Conservation (phyloP, 2,113 vertebrate genomes). For the Amia ocellicauda region DNA sequence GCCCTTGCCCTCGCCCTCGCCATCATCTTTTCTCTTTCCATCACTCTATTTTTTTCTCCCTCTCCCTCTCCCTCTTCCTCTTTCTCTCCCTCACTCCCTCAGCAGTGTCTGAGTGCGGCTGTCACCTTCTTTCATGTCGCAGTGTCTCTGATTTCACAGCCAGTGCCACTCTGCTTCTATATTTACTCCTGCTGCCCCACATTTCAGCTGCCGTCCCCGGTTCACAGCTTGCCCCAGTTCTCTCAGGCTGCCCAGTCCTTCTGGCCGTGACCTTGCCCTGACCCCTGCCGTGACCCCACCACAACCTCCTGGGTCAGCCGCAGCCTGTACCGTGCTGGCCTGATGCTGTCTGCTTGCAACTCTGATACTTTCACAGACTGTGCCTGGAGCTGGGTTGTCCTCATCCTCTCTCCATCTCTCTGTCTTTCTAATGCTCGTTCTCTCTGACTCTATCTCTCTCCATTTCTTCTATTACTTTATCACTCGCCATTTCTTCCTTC, state of each 20-base stretch:
- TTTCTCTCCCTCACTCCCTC: neutral
- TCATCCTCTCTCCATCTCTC: conserved; percentile 10
- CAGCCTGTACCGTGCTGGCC: too few relatives aligned
- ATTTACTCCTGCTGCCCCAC: too few relatives aligned
- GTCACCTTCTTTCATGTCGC: neutral
- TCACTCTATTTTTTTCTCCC: neutral
- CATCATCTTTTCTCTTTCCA: conserved; percentile 10
- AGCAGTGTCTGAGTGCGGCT: conserved; percentile 26
- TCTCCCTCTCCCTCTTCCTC: conserved; percentile 15
- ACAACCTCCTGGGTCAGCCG: neutral
- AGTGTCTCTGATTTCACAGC: too few relatives aligned
- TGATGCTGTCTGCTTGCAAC: too few relatives aligned
- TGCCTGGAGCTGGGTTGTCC: conserved; percentile 11
- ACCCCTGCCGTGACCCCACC: neutral
- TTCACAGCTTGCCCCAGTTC: conserved; percentile 9
- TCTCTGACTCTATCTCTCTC: neutral
- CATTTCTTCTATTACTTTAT: neutral
- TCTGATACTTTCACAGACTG: too few relatives aligned
- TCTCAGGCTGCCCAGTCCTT: neutral
- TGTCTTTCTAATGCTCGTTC: conserved; percentile 17
- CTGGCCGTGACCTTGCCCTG: neutral
- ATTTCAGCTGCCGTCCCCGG: neutral
- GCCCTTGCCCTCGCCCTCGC: neutral
- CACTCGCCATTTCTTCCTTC: neutral
- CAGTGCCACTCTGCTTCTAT: too few relatives aligned